Conservation (phyloP, 2,888 invertebrate species). For the Nomada fucata region DNA sequence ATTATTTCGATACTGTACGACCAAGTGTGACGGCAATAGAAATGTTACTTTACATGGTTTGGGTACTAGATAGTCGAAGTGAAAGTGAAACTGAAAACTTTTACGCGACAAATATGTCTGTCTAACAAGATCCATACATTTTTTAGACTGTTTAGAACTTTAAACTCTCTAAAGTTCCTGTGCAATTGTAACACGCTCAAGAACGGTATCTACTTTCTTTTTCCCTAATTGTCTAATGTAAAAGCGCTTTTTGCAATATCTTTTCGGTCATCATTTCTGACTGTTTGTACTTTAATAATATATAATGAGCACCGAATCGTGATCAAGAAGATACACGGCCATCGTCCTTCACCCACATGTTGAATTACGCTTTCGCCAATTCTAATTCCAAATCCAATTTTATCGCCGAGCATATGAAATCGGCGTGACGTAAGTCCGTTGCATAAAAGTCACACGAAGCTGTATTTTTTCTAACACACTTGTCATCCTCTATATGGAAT, state of each 20-base stretch:
- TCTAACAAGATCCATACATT: no score
- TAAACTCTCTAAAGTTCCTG: no score
- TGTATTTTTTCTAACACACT: no score
- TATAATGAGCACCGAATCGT: background rate
- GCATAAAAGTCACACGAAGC: no score
- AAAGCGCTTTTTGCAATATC: no score
- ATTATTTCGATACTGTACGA: background rate
- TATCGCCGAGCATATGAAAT: background rate
- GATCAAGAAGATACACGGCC: background rate
- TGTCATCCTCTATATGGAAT: no score
- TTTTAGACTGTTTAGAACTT: no score
- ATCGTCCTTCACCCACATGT: slow-evolving; percentile 25
- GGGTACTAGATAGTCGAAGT: slow-evolving; percentile 44
- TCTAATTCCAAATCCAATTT: background rate
- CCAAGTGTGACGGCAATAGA: background rate
- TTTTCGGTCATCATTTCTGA: no score
- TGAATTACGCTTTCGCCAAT: background rate
- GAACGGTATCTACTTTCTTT: no score
- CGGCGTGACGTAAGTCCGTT: background rate
- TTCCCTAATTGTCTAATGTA: no score
- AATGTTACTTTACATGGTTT: slow-evolving; percentile 14
- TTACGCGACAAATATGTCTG: background rate
- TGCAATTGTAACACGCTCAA: no score
- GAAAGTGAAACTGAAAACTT: slow-evolving; percentile 63
- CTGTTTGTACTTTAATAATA: background rate